phyloP scores from a whole-genome alignment of 2,797 vertebrate species.

The Macroramphosus scolopax region DNA sequence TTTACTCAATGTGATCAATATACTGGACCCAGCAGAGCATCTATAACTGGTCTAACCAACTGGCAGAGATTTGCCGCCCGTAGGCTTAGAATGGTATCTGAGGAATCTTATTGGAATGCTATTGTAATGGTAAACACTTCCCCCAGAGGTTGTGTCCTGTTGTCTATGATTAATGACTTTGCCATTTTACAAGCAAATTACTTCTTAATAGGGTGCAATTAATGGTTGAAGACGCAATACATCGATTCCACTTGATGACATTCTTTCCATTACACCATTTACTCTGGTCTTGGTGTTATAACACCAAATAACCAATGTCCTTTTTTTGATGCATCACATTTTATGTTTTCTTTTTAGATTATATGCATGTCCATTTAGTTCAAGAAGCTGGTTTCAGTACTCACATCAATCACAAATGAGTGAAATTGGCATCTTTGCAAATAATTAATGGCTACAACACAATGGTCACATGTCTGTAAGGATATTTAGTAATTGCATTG shows the following conservation, averaged over 20 bases:
- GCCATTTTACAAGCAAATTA: slow-evolving; percentile 31
- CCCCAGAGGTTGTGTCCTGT: slow-evolving; percentile 45
- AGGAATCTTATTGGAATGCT: slow-evolving; percentile 73
- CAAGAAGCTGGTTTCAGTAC: no score
- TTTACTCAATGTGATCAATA: slow-evolving; percentile 18
- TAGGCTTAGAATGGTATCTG: slow-evolving; percentile 40
- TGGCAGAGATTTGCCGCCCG: slow-evolving; percentile 10
- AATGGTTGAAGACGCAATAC: slow-evolving; percentile 25
- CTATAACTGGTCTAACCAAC: slow-evolving; percentile 17
- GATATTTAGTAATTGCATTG: no score
- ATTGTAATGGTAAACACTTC: slow-evolving; percentile 71
- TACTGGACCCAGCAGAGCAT: not conserved
- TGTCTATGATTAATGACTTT: slow-evolving; percentile 59
- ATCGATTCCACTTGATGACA: slow-evolving; percentile 18
- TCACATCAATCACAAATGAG: no score
- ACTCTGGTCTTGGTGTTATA: no score
- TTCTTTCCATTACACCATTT: not conserved
- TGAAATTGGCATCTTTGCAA: no score
- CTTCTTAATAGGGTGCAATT: slow-evolving; percentile 36
- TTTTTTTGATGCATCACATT: no score
- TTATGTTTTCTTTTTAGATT: no score
- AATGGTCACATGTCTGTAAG: no score
- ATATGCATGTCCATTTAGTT: no score
- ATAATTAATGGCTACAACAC: no score
- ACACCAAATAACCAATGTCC: no score